These are phyloP conservation scores for Chionoecetes opilio DNA, from an alignment of 1,140 invertebrate species.

Conservation along the genomic window DNA sequence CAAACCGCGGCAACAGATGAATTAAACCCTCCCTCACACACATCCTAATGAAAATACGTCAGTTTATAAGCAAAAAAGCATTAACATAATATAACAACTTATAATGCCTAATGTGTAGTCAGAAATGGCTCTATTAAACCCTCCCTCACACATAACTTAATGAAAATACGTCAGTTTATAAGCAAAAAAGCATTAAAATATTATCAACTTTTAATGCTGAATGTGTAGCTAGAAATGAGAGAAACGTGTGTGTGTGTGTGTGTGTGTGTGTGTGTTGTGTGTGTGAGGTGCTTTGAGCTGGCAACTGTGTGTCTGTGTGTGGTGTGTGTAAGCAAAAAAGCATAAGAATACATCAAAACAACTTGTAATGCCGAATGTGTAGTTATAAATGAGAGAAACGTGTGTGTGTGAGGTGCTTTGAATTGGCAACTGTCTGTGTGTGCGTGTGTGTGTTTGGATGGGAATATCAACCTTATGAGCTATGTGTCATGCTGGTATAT, in stretches of 20 bases:
- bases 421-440: slow-evolving; percentile 44
- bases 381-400: background rate
- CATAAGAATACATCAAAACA: no score
- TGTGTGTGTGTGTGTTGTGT: no score
- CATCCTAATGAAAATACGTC: background rate
- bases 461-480: slow-evolving; percentile 33
- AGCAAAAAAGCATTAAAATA: background rate
- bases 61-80: background rate
- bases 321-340: no score
- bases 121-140: no score
- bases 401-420: background rate
- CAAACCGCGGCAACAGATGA: background rate
- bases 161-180: no score
- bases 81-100: background rate
- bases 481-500: background rate
- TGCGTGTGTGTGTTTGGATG: background rate
- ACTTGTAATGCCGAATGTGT: background rate
- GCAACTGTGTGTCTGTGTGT: no score
- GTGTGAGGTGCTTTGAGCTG: no score
- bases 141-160: background rate
- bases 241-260: no score
- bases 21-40: background rate
- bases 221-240: no score
- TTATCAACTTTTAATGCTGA: no score
- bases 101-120: no score